A percentile compares a stretch with the other conserved stretches of the same genome.
Evolutionary conservation across 2,888 invertebrate genomes (phyloP).

Genomic region (Pachymerium ferrugineum): DNA sequence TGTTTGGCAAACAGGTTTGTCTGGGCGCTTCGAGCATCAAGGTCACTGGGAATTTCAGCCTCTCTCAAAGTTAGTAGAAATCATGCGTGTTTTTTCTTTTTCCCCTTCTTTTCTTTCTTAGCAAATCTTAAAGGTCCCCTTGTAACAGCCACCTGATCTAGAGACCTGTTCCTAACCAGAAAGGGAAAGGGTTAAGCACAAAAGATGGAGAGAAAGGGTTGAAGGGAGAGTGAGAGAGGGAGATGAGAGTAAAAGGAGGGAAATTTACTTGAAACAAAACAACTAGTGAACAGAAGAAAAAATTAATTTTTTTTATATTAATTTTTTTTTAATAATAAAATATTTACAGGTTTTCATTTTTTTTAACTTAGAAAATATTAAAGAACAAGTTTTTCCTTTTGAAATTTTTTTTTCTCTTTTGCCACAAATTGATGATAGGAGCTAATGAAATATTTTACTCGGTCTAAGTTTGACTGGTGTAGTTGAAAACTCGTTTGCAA

Average conservation of each 20-base stretch:
- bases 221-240: not conserved
- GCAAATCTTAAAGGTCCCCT: not conserved
- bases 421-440: not conserved
- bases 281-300: not conserved
- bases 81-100: not conserved
- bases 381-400: not conserved
- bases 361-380: too few relatives aligned
- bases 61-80: not conserved
- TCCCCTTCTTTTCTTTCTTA: not conserved
- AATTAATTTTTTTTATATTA: too few relatives aligned
- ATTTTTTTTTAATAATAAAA: too few relatives aligned
- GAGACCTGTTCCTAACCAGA: constrained; percentile 3
- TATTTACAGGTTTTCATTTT: too few relatives aligned
- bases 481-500: not conserved
- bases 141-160: not conserved
- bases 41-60: not conserved
- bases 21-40: not conserved
- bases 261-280: not conserved
- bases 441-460: not conserved
- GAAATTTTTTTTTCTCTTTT: not conserved
- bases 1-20: not conserved
- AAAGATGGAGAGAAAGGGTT: not conserved
- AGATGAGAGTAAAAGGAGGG: not conserved
- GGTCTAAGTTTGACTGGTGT: not conserved
- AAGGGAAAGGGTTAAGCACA: not conserved